Base-by-base conservation (phyloP, 2,888 invertebrate species). In the Anodontia alba region DNA sequence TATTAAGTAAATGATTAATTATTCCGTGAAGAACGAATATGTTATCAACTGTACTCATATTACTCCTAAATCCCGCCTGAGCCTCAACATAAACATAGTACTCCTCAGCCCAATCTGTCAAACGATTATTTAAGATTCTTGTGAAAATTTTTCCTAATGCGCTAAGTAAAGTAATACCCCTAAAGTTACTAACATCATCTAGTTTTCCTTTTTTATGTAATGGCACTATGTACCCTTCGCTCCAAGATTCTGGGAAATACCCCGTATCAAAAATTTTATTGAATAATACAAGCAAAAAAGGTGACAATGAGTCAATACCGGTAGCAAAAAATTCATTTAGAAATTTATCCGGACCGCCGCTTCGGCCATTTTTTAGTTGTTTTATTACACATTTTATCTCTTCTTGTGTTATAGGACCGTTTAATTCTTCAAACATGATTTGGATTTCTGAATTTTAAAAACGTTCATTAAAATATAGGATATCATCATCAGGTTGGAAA, bases 21-120 rank as follows among this genome's bases (percentile, higher is more conserved):
- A 20, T 15, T 49, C 49, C 49, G 20, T 49, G 49, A 17, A 49
- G 20, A 49, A 49, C 49, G 20, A 15, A 49, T 17, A 49, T 20
- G 20, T 49, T n/a, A n/a, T n/a, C n/a, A n/a, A n/a, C n/a, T n/a
- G n/a, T n/a, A n/a, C n/a, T n/a, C n/a, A n/a, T n/a, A n/a, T n/a
- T n/a, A n/a, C n/a, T n/a, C n/a, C n/a, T n/a, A n/a, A n/a, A n/a
- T n/a, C n/a, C n/a, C n/a, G n/a, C n/a, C n/a, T n/a, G n/a, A n/a
- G n/a, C n/a, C n/a, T n/a, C n/a, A n/a, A n/a, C n/a, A n/a, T n/a
- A n/a, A n/a, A n/a, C n/a, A n/a, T n/a, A n/a, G n/a, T n/a, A n/a
- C n/a, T n/a, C n/a, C n/a, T n/a, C n/a, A 67, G 66, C 66, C 66
- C 66, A 66, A 20, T 66, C 31, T 66, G 66, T 33, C 7, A 66